phyloP scores from a whole-genome alignment of 2,113 vertebrate genomes.

The Nycticorax nycticorax region DNA sequence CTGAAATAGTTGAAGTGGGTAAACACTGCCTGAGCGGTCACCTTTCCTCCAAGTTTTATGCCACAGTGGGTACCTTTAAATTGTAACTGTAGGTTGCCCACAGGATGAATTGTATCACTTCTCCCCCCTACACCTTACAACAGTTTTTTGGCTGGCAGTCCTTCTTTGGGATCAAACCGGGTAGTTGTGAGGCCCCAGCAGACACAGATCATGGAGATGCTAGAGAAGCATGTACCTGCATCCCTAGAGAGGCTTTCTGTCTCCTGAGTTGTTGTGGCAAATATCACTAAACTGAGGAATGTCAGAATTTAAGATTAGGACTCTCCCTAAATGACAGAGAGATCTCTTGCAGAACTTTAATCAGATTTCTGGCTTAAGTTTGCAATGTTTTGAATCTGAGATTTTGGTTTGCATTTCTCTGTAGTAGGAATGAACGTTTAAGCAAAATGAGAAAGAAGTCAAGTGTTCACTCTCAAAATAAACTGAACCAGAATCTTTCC shows the following conservation, averaged over 20 bases:
- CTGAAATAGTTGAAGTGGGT: neutral
- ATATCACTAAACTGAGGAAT: neutral
- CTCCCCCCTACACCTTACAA: neutral
- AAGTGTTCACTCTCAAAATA: neutral
- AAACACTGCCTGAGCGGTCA: neutral
- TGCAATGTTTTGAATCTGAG: neutral
- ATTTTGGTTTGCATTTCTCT: neutral
- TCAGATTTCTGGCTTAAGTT: neutral
- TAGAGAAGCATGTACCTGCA: neutral
- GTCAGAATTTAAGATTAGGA: neutral
- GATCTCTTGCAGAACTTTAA: neutral
- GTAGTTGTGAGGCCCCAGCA: neutral
- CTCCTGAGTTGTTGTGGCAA: neutral
- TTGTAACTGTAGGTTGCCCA: neutral
- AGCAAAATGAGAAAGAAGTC: neutral
- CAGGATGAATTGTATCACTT: neutral
- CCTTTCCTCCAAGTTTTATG: neutral
- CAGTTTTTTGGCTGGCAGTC: neutral
- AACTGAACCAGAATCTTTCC: neutral
- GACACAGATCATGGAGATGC: neutral
- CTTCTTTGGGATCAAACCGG: neutral
- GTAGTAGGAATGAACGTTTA: neutral
- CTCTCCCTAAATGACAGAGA: neutral
- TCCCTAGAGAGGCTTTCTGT: neutral
- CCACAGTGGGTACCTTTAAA: neutral